phyloP scores from a whole-genome alignment of 2,797 vertebrate species.

The Paratrypauchen microcephalus region DNA sequence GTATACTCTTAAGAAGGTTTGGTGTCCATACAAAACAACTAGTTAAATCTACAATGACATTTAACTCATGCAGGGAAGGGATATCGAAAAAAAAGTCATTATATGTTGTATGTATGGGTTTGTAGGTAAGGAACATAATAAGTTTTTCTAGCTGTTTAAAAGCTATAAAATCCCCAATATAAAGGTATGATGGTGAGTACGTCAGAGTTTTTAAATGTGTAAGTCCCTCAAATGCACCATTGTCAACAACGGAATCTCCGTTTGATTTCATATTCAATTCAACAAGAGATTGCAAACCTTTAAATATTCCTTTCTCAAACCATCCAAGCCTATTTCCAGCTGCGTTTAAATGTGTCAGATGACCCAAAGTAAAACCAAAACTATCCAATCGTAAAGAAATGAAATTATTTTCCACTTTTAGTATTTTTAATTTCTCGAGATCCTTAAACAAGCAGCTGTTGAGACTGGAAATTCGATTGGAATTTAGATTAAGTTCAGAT shows the following conservation, averaged over 20 bases:
- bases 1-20: background rate
- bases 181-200: background rate
- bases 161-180: background rate
- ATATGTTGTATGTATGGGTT: background rate
- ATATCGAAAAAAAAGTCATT: background rate
- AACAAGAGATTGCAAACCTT: background rate
- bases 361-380: background rate
- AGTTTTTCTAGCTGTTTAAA: background rate
- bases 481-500: background rate
- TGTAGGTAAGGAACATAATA: background rate
- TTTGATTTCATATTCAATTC: background rate
- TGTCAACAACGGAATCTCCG: background rate
- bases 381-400: background rate
- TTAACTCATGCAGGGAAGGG: background rate
- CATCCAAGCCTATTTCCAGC: background rate
- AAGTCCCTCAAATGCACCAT: background rate
- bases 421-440: background rate
- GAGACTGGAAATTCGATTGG: background rate
- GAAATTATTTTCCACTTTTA: background rate
- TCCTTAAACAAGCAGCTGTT: background rate
- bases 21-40: background rate
- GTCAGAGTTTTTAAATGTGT: background rate
- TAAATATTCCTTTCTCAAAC: conserved; percentile 1
- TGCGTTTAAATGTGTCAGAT: background rate
- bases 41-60: background rate